Evolutionary conservation across 2,113 vertebrate species (phyloP).

Genomic region (Muscicapa adusta): DNA sequence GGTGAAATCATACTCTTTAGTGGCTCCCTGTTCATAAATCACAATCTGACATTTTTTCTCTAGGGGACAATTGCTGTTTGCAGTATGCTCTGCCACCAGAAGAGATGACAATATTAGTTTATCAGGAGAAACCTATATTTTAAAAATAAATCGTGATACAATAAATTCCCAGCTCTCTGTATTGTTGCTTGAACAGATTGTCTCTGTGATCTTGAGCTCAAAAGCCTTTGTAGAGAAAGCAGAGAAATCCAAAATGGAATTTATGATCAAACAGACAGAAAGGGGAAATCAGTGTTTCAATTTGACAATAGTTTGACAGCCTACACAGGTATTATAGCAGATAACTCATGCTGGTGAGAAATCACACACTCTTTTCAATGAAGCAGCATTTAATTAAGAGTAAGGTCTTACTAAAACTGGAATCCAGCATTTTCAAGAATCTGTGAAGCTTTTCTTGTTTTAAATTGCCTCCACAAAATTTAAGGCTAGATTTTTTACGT

Average conservation of each 20-base stretch:
- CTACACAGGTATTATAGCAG: neutral
- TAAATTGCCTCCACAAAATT: neutral
- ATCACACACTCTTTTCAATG: neutral
- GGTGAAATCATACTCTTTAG: constrained; percentile 68
- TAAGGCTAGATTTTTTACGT: neutral
- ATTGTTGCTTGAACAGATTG: neutral
- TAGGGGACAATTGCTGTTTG: constrained; percentile 53
- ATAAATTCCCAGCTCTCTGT: constrained; percentile 41
- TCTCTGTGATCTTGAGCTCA: neutral
- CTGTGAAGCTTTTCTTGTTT: neutral
- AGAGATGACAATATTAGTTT: constrained; percentile 67
- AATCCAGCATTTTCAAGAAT: neutral
- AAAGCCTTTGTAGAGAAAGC: neutral
- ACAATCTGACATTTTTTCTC: constrained; percentile 61
- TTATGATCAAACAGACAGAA: neutral
- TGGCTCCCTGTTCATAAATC: constrained; percentile 65
- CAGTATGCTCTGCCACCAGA: constrained; percentile 50
- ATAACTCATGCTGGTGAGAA: constrained; percentile 17
- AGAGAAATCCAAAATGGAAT: neutral
- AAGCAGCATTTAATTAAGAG: neutral
- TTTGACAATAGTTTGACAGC: neutral
- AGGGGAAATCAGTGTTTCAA: neutral
- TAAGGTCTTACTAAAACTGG: neutral
- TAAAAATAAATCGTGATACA: constrained; percentile 54
- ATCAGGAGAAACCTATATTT: constrained; percentile 52